These are phyloP conservation scores for Eilema caniola DNA, from an alignment of 2,888 invertebrate species.

Conservation along the genomic window DNA sequence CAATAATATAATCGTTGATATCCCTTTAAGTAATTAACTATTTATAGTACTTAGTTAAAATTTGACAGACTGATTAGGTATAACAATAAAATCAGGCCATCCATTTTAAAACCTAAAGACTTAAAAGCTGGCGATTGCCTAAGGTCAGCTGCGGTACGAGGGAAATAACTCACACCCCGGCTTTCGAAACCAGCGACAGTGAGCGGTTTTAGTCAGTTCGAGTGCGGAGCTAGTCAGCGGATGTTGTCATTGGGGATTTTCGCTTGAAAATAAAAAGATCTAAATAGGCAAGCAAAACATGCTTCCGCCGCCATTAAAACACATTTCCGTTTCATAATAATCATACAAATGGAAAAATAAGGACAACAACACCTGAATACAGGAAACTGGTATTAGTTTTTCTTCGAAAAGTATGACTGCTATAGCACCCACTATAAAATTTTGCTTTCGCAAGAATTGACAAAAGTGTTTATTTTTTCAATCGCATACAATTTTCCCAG, in stretches of 20 bases:
- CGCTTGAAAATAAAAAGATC: not conserved
- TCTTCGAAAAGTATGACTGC: too few relatives aligned
- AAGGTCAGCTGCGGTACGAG: not conserved
- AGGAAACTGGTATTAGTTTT: not conserved
- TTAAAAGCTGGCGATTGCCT: too few relatives aligned
- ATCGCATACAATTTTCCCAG: not conserved
- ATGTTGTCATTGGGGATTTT: too few relatives aligned
- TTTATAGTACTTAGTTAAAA: too few relatives aligned
- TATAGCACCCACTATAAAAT: too few relatives aligned
- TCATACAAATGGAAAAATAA: not conserved
- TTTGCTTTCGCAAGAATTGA: not conserved
- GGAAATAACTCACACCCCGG: not conserved
- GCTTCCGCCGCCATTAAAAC: not conserved
- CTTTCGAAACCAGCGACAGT: not conserved
- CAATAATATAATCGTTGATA: not conserved
- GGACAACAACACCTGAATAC: not conserved
- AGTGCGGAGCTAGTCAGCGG: not conserved
- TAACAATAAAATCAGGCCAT: not conserved
- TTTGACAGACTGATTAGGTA: too few relatives aligned
- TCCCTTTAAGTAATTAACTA: not conserved
- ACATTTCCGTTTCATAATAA: not conserved
- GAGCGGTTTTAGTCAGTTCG: not conserved
- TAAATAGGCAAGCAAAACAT: not conserved
- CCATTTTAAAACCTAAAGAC: too few relatives aligned
- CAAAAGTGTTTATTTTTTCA: not conserved